Conservation (phyloP, 2,797 vertebrate species). For the Apodemus agrarius region DNA sequence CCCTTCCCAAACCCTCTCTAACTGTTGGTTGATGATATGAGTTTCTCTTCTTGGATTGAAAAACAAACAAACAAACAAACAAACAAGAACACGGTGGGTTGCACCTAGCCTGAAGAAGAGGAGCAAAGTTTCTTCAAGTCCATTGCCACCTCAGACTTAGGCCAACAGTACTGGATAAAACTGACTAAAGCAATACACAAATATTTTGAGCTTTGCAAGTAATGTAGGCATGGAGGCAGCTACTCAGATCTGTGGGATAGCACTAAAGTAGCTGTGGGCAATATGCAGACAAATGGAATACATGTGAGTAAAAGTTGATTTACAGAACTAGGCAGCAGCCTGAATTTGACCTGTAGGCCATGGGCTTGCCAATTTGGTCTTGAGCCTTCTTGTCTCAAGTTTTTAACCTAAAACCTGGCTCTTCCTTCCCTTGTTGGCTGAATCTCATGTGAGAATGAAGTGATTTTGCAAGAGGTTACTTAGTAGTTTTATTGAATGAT, state of each 20-base stretch:
- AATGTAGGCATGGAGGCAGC: neutral
- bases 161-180: neutral
- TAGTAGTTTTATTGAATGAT: constrained; percentile 62
- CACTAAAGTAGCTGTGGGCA: neutral
- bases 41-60: neutral
- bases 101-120: neutral
- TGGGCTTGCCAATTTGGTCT: neutral
- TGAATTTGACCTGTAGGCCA: neutral
- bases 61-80: neutral
- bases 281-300: neutral
- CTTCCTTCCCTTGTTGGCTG: constrained; percentile 18
- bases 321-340: neutral
- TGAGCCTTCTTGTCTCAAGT: constrained; percentile 43
- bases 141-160: neutral
- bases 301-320: constrained; percentile 47
- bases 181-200: neutral
- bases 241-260: neutral
- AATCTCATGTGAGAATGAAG: constrained; percentile 56
- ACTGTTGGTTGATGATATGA: neutral
- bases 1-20: neutral
- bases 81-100: neutral
- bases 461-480: constrained; percentile 58
- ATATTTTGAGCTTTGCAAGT: neutral
- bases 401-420: constrained; percentile 39
- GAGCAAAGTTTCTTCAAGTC: neutral